A percentile compares a stretch with the other conserved stretches of the same genome.
Conservation (phyloP, 2,113 vertebrate genomes). For the Lagopus leucura region DNA sequence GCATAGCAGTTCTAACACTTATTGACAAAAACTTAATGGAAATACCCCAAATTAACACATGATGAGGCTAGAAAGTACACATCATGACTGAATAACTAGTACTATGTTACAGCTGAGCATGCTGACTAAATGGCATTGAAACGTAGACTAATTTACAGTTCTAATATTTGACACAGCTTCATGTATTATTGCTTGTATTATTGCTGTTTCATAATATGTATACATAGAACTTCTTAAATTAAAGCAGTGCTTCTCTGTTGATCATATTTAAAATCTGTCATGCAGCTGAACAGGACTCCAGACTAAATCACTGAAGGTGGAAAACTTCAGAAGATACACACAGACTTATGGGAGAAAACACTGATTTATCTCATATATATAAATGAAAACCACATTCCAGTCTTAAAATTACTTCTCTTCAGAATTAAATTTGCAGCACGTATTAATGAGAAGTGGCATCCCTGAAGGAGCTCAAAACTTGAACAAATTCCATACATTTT, state of each 20-base stretch:
- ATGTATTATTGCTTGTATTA: neutral
- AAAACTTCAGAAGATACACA: constrained; percentile 8
- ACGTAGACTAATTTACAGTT: neutral
- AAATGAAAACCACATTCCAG: neutral
- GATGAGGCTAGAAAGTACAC: neutral
- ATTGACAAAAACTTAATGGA: neutral
- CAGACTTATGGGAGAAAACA: neutral
- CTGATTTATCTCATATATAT: neutral
- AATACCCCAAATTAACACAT: neutral
- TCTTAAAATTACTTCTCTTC: constrained; percentile 84
- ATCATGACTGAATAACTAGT: neutral
- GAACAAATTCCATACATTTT: constrained; percentile 83
- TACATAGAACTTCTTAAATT: neutral
- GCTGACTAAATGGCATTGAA: neutral
- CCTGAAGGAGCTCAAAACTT: constrained; percentile 83
- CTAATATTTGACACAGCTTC: neutral
- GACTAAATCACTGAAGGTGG: neutral
- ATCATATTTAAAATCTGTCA: constrained; percentile 9
- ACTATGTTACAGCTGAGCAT: neutral
- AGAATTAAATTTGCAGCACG: constrained; percentile 83
- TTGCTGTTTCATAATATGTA: neutral
- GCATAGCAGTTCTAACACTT: neutral
- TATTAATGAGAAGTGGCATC: constrained; percentile 82
- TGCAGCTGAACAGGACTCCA: neutral
- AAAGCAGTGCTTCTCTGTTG: neutral